Evolutionary conservation across 2,888 invertebrate genomes (phyloP), one percentile per base, ranked within the genome.

Genomic region (Leptogaster cylindrica): DNA sequence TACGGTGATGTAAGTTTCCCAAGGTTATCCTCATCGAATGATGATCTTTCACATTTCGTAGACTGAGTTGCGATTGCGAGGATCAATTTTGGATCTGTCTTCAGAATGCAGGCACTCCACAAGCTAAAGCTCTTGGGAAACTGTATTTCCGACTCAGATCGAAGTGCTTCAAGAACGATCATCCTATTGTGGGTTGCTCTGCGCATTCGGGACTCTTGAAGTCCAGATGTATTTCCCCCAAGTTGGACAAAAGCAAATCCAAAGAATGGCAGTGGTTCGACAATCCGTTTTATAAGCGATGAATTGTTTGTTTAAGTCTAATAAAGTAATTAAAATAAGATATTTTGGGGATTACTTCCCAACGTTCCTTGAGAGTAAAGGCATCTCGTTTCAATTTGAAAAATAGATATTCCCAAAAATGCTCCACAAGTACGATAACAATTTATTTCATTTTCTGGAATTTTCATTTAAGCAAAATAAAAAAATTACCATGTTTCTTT

Each of bases 241-340:
- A 71, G 16, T 73, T 78, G 2, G 75, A 81, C 68, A 74, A 73
- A 31, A 68, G 23, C 2, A 70, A 70, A 23, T 50, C 76, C 3
- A 74, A 75, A 36, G 36, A 72, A 6, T 81, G 79, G 79, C 81
- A 81, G 64, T 79, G 76, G 65, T 81, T 79, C 55, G 79, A 81
- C 39, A 77, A 78, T 72, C 81, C 81, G 1, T 80, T 77, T 36
- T 82, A 73, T 67, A 74, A n/a, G n/a, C n/a, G n/a, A n/a, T n/a
- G n/a, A n/a, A n/a, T n/a, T n/a, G n/a, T n/a, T n/a, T n/a, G n/a
- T n/a, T n/a, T n/a, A n/a, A n/a, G n/a, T n/a, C n/a, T n/a, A n/a
- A n/a, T n/a, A n/a, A n/a, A n/a, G n/a, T n/a, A n/a, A n/a, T n/a
- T n/a, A n/a, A n/a, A n/a, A n/a, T n/a, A n/a, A n/a, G n/a, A n/a